phyloP scores from a whole-genome alignment of 2,797 vertebrate species.

The Decapterus maruadsi region DNA sequence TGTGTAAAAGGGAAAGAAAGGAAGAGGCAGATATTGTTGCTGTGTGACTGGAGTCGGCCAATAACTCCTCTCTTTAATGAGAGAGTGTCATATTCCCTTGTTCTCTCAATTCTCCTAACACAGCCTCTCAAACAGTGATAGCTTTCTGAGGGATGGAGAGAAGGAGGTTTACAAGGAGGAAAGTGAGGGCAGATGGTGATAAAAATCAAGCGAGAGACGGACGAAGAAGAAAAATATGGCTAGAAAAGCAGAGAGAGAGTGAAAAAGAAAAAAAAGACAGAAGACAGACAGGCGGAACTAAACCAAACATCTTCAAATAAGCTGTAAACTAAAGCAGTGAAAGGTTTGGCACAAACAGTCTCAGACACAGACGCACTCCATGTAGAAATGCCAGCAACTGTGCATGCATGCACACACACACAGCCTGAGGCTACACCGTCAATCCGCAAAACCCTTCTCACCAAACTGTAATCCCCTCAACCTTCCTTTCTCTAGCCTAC shows the following conservation, averaged over 20 bases:
- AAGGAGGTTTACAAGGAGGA: slow-evolving; percentile 16
- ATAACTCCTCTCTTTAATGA: slow-evolving; percentile 62
- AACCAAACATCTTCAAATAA: slow-evolving; percentile 61
- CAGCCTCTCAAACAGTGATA: slow-evolving; percentile 17
- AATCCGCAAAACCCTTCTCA: slow-evolving; percentile 64
- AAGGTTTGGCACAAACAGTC: slow-evolving; percentile 55
- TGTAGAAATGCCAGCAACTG: slow-evolving; percentile 36
- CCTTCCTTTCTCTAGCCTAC: slow-evolving; percentile 55
- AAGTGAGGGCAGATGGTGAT: slow-evolving; percentile 5
- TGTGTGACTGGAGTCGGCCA: slow-evolving; percentile 43
- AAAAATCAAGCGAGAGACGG: slow-evolving; percentile 16
- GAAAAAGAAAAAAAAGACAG: slow-evolving; percentile 2
- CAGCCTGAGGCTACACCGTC: slow-evolving; percentile 62
- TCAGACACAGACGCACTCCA: slow-evolving; percentile 35
- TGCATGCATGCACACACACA: slow-evolving; percentile 13
- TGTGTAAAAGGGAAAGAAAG: not conserved
- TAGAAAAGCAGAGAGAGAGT: slow-evolving; percentile 10
- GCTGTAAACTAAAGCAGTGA: slow-evolving; percentile 59
- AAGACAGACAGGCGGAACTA: slow-evolving; percentile 41
- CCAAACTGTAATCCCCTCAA: slow-evolving; percentile 74
- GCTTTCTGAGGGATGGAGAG: slow-evolving; percentile 32
- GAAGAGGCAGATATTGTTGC: slow-evolving; percentile 44
- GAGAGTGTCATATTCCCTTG: slow-evolving; percentile 43
- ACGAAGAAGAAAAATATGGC: not conserved
- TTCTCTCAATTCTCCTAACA: slow-evolving; percentile 41